Evolutionary conservation across 1,140 invertebrate genomes (phyloP), one percentile per base, ranked within the genome.

Genomic region (Drosophila aff.): DNA sequence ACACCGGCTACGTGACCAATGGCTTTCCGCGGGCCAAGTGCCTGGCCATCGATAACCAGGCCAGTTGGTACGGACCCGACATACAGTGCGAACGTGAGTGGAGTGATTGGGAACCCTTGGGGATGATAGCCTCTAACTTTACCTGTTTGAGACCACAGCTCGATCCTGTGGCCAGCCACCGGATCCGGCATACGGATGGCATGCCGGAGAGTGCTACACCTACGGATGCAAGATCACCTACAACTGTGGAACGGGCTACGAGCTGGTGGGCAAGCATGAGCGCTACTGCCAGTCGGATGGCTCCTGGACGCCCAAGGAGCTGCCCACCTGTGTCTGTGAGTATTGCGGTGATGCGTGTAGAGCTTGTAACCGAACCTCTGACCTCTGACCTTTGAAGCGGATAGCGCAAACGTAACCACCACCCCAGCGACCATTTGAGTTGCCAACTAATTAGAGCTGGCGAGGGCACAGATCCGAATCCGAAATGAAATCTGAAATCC

Each of bases 1-100:
- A 97, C 76, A 96, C 96, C 18, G 85, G 85, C 36, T 90, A 90
- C 31, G 85, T 90, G 50, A 90, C 85, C 61, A 90, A 90, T 52
- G 85, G 85, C 1, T 90, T 90, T 58, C 85, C 85, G 10, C 62
- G 85, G n/a, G 85, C 85, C 86, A 90, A 98, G 93, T 99, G 99
- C 93, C 94, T 99, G 46, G 96, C 97, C 67, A 97, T 98, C 80
- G 97, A 98, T 82, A 96, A 96, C 1, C 95, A 95, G 78, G 97
- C 97, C 5, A 96, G 96, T 67, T 98, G 97, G 97, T 98, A 97
- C 86, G 98, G 98, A 16, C 98, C 98, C 1, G 97, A 99, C 84
- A 97, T 99, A 61, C 96, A 96, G 41, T 99, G 99, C 86, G 96
- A 98, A 95, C 97, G 98, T 96, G 94, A 96, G 95, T 95, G 13